Evolutionary conservation across 2,797 vertebrate species (phyloP).

Genomic region (Artibeus lituratus): DNA sequence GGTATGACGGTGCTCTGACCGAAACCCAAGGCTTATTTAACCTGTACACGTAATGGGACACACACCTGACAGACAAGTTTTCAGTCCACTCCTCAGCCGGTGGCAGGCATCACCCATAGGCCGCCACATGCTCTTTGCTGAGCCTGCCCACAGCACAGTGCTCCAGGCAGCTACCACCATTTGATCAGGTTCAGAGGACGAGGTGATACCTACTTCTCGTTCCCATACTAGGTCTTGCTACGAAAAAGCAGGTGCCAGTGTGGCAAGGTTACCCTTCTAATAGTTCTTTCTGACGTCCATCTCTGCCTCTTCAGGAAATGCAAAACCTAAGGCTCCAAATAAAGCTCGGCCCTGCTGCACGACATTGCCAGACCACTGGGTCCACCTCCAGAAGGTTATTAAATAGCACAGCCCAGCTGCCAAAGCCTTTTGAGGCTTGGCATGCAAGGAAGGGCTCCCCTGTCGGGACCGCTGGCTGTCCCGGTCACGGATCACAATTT

Average conservation of each 20-base stretch:
- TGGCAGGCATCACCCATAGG: not conserved
- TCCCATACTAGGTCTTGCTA: not conserved
- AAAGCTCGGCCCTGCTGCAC: not conserved
- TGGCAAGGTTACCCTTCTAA: not conserved
- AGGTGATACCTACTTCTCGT: not conserved
- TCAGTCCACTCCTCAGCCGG: not conserved
- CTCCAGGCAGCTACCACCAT: not conserved
- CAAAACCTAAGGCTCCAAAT: constrained; percentile 38
- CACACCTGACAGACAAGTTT: not conserved
- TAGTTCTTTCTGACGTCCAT: not conserved
- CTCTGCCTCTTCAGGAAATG: constrained; percentile 53
- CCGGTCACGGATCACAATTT: constrained; percentile 61
- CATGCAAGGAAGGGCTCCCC: constrained; percentile 9
- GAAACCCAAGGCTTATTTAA: constrained; percentile 19
- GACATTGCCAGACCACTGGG: constrained; percentile 49
- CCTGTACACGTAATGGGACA: not conserved
- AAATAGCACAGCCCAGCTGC: constrained; percentile 44
- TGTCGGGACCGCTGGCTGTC: constrained; percentile 51
- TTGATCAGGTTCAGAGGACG: not conserved
- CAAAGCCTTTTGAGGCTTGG: constrained; percentile 68
- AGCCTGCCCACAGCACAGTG: not conserved
- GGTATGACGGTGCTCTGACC: not conserved
- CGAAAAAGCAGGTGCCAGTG: not conserved
- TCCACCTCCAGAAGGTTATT: constrained; percentile 55
- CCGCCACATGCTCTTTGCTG: not conserved